A percentile compares a stretch with the other conserved stretches of the same genome.
Conservation (phyloP, 2,797 vertebrate species). For the Sebastolobus alascanus region DNA sequence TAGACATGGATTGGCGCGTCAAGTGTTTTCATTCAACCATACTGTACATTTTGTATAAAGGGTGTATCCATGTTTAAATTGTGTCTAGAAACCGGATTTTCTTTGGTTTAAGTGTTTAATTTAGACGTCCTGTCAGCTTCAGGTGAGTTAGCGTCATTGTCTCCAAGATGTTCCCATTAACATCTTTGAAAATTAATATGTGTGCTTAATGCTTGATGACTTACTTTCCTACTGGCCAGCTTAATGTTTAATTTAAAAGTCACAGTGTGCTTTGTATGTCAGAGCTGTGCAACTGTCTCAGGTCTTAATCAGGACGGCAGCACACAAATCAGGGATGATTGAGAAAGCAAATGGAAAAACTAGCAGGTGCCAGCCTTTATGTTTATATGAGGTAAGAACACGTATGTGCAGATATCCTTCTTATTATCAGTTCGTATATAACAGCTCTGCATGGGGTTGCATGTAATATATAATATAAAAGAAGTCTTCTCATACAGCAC, state of each 20-base stretch:
- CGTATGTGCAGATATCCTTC: slow-evolving; percentile 18
- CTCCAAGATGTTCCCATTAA: slow-evolving; percentile 78
- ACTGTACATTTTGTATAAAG: slow-evolving; percentile 37
- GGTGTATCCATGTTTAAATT: slow-evolving; percentile 11
- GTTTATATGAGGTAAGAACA: slow-evolving; percentile 37
- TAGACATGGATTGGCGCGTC: slow-evolving; percentile 57
- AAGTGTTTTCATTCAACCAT: slow-evolving; percentile 24
- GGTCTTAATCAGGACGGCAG: slow-evolving; percentile 78
- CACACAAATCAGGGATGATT: slow-evolving; percentile 70
- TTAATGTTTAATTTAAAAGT: slow-evolving; percentile 84
- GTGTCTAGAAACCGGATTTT: slow-evolving; percentile 13
- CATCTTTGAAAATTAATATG: slow-evolving; percentile 84
- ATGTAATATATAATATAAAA: slow-evolving; percentile 25
- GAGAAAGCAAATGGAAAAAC: slow-evolving; percentile 66
- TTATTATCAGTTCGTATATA: slow-evolving; percentile 34
- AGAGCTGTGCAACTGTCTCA: slow-evolving; percentile 73
- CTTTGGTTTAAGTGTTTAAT: slow-evolving; percentile 40
- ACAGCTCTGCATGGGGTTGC: slow-evolving; percentile 1
- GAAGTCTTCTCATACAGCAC: slow-evolving; percentile 7
- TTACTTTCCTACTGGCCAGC: slow-evolving; percentile 81
- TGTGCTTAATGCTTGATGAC: slow-evolving; percentile 85
- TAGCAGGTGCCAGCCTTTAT: slow-evolving; percentile 23
- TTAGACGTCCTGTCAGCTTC: slow-evolving; percentile 52
- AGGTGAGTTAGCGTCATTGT: slow-evolving; percentile 63
- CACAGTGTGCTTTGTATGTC: slow-evolving; percentile 77